Conservation (phyloP, 2,888 invertebrate genomes). For the Muschampia plurimacula region DNA sequence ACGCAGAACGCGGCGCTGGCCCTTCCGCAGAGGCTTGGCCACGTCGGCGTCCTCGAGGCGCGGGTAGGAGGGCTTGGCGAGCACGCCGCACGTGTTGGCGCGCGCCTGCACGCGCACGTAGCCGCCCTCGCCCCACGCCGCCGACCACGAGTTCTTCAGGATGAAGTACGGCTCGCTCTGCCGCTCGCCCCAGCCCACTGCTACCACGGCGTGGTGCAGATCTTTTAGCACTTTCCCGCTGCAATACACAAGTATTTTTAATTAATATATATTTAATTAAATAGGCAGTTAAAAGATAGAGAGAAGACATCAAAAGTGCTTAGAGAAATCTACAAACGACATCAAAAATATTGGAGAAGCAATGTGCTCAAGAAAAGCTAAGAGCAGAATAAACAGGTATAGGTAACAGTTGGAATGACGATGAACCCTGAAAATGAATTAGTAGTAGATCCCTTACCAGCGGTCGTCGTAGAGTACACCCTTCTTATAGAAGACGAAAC, state of each 20-base stretch:
- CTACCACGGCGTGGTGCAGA: conserved; percentile 69
- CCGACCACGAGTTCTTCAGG: conserved; percentile 74
- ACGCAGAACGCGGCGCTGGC: conserved; percentile 20
- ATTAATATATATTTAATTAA: no score
- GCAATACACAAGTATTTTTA: conserved; percentile 34
- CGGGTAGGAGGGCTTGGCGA: conserved; percentile 65
- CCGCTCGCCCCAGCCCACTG: conserved; percentile 70
- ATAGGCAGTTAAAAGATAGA: no score
- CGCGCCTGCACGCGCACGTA: conserved; percentile 65
- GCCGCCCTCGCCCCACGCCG: conserved; percentile 67
- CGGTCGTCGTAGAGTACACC: conserved; percentile 68
- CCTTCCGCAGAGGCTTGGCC: conserved; percentile 38
- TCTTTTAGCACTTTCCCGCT: conserved; percentile 55
- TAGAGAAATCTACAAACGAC: no score
- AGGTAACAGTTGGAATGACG: no score
- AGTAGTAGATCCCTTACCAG: conserved; percentile 54
- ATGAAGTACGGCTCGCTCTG: conserved; percentile 66
- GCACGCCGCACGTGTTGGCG: conserved; percentile 72
- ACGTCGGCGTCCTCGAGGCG: conserved; percentile 60
- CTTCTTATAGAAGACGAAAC: conserved; percentile 60
- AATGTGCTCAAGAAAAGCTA: no score
- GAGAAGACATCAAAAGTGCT: no score
- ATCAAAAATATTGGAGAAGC: no score
- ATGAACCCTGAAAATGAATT: no score
- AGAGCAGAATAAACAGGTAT: no score